Evolutionary conservation across 2,113 vertebrate species (phyloP).

Genomic region (Plestiodon gilberti): DNA sequence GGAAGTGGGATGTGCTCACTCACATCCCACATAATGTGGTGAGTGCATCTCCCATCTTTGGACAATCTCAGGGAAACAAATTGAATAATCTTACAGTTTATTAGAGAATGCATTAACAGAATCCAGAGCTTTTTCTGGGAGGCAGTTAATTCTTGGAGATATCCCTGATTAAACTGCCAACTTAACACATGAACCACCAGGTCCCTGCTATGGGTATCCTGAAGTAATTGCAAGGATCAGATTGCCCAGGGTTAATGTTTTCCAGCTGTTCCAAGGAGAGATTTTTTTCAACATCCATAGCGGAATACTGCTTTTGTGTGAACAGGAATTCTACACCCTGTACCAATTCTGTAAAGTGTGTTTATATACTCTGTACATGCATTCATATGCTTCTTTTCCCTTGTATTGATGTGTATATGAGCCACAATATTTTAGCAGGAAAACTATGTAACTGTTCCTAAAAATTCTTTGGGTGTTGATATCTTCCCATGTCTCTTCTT

Average conservation of each 20-base stretch:
- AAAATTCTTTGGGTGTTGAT: conserved; percentile 14
- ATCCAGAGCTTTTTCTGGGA: neutral
- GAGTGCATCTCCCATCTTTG: neutral
- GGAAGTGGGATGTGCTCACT: too few species aligned
- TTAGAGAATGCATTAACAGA: neutral
- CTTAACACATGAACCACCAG: neutral
- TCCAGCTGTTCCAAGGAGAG: neutral
- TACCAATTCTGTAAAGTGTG: neutral
- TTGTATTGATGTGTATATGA: neutral
- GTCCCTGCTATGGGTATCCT: neutral
- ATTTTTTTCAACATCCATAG: too few species aligned
- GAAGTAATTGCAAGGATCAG: neutral
- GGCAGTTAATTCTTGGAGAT: neutral
- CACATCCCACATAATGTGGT: too few species aligned
- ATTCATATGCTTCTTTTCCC: neutral
- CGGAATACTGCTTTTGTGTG: neutral
- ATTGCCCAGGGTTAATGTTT: neutral
- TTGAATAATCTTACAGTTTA: neutral
- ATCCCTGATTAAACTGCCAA: neutral
- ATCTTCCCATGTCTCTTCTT: conserved; percentile 52
- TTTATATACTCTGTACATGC: neutral
- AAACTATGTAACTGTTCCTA: conserved; percentile 9
- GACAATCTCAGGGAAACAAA: neutral
- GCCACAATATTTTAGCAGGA: neutral
- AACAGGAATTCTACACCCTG: neutral